These are phyloP conservation scores for Dolichotis patagonum DNA, from an alignment of 2,113 vertebrate species.

Conservation along the genomic window DNA sequence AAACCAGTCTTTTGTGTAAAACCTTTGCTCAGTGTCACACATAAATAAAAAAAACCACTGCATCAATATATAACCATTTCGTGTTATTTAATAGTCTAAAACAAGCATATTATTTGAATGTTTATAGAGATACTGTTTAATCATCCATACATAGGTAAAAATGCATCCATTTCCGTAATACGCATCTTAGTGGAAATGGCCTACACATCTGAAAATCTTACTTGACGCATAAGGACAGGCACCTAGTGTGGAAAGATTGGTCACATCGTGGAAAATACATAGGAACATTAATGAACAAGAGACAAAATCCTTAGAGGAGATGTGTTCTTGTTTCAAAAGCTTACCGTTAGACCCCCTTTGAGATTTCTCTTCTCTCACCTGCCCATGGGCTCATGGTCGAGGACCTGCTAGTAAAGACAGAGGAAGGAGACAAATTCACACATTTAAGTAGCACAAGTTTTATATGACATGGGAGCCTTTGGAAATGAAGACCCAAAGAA, in stretches of 20 bases:
- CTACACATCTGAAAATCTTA: background rate
- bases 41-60: background rate
- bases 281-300: background rate
- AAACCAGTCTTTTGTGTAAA: constrained; percentile 55
- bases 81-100: background rate
- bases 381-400: background rate
- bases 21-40: background rate
- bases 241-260: background rate
- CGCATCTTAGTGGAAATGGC: background rate
- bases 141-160: constrained; percentile 20
- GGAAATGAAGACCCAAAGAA: background rate
- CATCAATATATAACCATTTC: background rate
- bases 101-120: background rate
- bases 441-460: background rate
- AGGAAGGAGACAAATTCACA: background rate
- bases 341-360: background rate
- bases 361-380: background rate
- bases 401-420: background rate
- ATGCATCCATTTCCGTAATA: background rate
- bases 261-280: background rate
- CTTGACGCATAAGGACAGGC: background rate
- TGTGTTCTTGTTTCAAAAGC: background rate
- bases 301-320: constrained; percentile 33
- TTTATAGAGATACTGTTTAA: background rate
- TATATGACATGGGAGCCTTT: background rate